Evolutionary conservation across 1,140 invertebrate species (phyloP), one percentile per base, ranked within the genome.

Genomic region (Drosophila malerkotliana): DNA sequence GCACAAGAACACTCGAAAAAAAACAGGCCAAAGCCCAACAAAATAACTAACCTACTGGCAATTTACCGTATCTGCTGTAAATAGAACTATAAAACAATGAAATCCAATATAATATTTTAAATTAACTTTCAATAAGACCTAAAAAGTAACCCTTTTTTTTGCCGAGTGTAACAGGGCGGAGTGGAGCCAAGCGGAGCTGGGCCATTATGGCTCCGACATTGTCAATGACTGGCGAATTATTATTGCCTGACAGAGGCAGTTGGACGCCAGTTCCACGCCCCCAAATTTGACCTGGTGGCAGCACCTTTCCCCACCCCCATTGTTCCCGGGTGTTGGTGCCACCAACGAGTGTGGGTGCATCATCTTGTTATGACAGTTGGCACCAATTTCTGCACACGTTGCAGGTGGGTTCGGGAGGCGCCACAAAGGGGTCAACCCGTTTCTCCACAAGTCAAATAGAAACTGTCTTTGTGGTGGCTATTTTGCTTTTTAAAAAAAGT

Each of bases 171-270:
- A n/a, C 7, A 6, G 41, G 5, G 15, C 2, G 15, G 41, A 44
- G 41, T 44, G 41, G 41, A 18, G 80, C 51, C 69, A 81, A 64
- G 10, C 74, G 61, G 74, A 85, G 78, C 57, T 7, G 41, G 41
- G 78, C 82, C 82, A 85, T 85, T 87, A 87, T 87, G 82, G 64
- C 74, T 78, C 68, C 78, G 74, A 87, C 81, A 81, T 87, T 85
- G 82, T 81, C 81, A 87, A 85, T 85, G 81, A 77, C 74, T 81
- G 81, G 74, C 82, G 82, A 87, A 82, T 85, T 85, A 82, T 85
- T 85, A 87, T 87, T 87, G 83, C 82, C 82, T 87, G 69, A 47
- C 59, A 47, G 62, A 72, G 80, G 76, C 80, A 82, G 79, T 83
- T 75, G 79, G 74, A 74, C 63, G 72, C 52, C 77, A 60, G 55